Evolutionary conservation across 2,888 invertebrate species (phyloP).

Genomic region (Dyspetes luteomarginatus): DNA sequence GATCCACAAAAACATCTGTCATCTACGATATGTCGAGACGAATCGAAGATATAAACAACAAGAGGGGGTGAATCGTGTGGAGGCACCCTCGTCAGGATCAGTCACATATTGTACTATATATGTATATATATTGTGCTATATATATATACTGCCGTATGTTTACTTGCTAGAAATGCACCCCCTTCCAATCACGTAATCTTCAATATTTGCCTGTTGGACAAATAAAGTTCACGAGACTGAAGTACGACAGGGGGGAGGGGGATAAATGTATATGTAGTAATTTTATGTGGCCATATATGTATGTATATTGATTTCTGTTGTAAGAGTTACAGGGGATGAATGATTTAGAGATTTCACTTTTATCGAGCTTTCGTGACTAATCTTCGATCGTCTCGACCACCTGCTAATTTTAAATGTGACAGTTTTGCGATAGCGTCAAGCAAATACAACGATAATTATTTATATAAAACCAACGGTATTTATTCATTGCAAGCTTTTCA

Average conservation of each 20-base stretch:
- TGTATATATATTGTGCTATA: slow-evolving; percentile 8
- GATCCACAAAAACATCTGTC: slow-evolving; percentile 55
- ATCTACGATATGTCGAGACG: slow-evolving; percentile 13
- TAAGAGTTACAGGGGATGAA: not conserved
- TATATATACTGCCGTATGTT: not conserved
- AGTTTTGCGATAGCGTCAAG: not conserved
- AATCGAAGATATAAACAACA: slow-evolving; percentile 38
- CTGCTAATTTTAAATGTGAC: not conserved
- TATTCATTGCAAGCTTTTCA: not conserved
- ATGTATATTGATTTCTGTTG: not conserved
- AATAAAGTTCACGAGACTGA: not conserved
- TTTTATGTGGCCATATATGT: too few relatives aligned
- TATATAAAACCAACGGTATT: too few relatives aligned
- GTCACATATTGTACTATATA: slow-evolving; percentile 19
- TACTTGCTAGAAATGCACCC: not conserved
- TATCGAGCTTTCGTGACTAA: slow-evolving; percentile 16
- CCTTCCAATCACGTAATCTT: slow-evolving; percentile 18
- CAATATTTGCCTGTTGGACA: not conserved
- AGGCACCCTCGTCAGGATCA: slow-evolving; percentile 26
- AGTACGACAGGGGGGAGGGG: not conserved
- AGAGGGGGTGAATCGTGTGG: slow-evolving; percentile 37
- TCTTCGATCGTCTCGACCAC: slow-evolving; percentile 3
- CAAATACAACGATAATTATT: not conserved
- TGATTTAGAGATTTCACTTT: slow-evolving; percentile 28
- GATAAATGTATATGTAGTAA: not conserved